Evolutionary conservation across 2,797 vertebrate genomes (phyloP).

Genomic region (Anabas testudineus): DNA sequence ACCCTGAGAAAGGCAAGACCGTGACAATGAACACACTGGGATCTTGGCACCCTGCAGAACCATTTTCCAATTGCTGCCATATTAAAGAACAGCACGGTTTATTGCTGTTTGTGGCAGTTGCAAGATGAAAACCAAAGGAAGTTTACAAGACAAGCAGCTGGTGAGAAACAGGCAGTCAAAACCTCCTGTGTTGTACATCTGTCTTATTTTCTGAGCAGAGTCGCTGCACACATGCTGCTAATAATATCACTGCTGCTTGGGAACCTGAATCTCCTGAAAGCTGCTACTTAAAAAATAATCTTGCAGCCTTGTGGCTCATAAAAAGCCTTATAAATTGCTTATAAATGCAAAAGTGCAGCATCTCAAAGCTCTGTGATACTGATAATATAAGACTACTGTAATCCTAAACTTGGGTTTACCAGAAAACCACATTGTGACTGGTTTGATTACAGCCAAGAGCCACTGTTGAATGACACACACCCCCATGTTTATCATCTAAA

Average conservation of each 20-base stretch:
- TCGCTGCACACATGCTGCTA: slow-evolving; percentile 14
- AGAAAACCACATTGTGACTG: background rate
- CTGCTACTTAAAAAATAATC: slow-evolving; percentile 2
- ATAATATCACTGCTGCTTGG: slow-evolving; percentile 13
- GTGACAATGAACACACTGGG: background rate
- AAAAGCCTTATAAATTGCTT: background rate
- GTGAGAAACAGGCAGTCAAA: slow-evolving; percentile 51
- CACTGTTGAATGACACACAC: no score
- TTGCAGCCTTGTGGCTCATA: background rate
- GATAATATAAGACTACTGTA: no score
- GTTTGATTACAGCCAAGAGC: no score
- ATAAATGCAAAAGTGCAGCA: background rate
- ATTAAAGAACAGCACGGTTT: slow-evolving; percentile 53
- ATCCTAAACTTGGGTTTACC: background rate
- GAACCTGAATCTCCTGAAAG: slow-evolving; percentile 2
- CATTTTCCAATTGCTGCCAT: slow-evolving; percentile 52
- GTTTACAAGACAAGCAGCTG: slow-evolving; percentile 67
- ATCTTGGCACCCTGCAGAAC: slow-evolving; percentile 38
- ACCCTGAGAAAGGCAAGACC: slow-evolving; percentile 23
- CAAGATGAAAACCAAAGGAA: slow-evolving; percentile 57
- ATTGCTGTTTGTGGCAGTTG: slow-evolving; percentile 40
- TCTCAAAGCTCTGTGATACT: background rate
- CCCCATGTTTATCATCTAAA: no score
- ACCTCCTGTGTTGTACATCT: slow-evolving; percentile 40
- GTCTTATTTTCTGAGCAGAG: slow-evolving; percentile 29